A percentile compares a stretch with the other conserved stretches of the same genome.
These are phyloP conservation scores for Asteroscopus sphinx DNA, from an alignment of 2,888 invertebrate species.

Conservation along the genomic window DNA sequence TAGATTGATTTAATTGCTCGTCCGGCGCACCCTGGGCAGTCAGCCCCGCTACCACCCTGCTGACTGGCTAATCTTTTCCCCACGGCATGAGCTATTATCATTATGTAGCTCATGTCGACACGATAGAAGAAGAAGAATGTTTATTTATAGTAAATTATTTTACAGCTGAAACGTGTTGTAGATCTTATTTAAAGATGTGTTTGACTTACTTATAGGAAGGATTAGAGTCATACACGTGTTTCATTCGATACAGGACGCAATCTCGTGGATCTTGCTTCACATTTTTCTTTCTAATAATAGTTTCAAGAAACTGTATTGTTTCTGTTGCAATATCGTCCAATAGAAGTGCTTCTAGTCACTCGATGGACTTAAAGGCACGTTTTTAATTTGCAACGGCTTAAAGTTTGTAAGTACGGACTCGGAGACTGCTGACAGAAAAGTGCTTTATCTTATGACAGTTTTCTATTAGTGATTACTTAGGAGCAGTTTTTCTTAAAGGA, in stretches of 20 bases:
- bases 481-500: too few species aligned
- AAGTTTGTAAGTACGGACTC: conserved; percentile 40
- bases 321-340: neutral
- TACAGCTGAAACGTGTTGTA: too few species aligned
- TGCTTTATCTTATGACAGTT: conserved; percentile 1
- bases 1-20: too few species aligned
- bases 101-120: too few species aligned
- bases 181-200: neutral
- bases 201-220: conserved; percentile 2
- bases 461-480: too few species aligned
- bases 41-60: too few species aligned
- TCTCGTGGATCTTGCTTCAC: neutral
- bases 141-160: too few species aligned
- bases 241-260: conserved; percentile 8
- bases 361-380: conserved; percentile 67
- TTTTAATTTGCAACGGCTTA: conserved; percentile 73
- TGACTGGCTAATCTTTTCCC: too few species aligned
- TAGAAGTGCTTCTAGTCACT: conserved; percentile 29
- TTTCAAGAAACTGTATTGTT: neutral
- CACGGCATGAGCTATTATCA: too few species aligned
- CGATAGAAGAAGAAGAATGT: too few species aligned
- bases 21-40: too few species aligned
- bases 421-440: conserved; percentile 6
- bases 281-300: conserved; percentile 7
- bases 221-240: conserved; percentile 25